phyloP scores from a whole-genome alignment of 2,797 vertebrate species.

The Lagodon rhomboides region DNA sequence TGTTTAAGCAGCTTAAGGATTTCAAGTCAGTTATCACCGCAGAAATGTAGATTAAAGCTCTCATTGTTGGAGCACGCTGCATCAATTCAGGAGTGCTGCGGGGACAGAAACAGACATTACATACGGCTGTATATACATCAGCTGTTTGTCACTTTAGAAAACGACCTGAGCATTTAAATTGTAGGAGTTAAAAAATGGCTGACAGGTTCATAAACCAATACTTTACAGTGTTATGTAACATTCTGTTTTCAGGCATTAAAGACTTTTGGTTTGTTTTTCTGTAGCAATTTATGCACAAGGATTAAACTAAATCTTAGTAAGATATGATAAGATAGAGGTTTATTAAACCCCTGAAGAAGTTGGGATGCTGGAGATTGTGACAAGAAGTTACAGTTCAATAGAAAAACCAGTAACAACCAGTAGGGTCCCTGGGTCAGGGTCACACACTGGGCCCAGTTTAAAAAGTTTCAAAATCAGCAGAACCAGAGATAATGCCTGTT shows the following conservation, averaged over 20 bases:
- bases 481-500: too few relatives aligned
- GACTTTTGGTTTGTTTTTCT: background rate
- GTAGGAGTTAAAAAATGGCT: background rate
- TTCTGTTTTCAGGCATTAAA: background rate
- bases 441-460: too few relatives aligned
- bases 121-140: background rate
- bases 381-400: too few relatives aligned
- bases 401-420: too few relatives aligned
- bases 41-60: slow-evolving; percentile 27
- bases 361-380: too few relatives aligned
- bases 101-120: background rate
- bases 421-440: too few relatives aligned
- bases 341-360: too few relatives aligned
- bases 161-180: background rate
- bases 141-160: background rate
- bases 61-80: slow-evolving; percentile 14
- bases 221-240: background rate
- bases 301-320: background rate
- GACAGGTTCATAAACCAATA: background rate
- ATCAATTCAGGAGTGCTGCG: slow-evolving; percentile 4
- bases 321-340: too few relatives aligned
- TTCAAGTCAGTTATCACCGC: slow-evolving; percentile 19
- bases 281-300: background rate
- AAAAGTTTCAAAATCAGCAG: too few relatives aligned
- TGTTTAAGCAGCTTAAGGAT: slow-evolving; percentile 45